phyloP scores from a whole-genome alignment of 2,888 invertebrate species.

The Conops quadrifasciatus region DNA sequence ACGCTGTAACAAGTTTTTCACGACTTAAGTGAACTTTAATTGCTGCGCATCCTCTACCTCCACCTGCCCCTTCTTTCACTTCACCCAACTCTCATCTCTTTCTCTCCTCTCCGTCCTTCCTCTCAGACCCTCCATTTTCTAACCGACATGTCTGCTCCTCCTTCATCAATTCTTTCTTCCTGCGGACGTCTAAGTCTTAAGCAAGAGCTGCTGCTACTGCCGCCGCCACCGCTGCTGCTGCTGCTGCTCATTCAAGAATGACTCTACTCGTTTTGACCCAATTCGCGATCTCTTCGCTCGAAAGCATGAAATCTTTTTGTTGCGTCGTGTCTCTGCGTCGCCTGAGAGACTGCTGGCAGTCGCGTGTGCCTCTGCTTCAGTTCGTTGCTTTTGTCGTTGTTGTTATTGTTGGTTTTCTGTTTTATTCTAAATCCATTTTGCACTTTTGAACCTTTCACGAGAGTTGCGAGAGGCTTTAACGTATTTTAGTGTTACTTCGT shows the following conservation, averaged over 20 bases:
- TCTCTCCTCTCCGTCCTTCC: too few relatives aligned
- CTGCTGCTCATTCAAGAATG: not conserved
- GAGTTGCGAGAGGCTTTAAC: conserved; percentile 26
- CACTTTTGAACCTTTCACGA: conserved; percentile 19
- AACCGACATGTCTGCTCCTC: too few relatives aligned
- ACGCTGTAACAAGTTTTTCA: not conserved
- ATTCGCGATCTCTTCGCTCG: conserved; percentile 11
- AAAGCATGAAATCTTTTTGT: not conserved
- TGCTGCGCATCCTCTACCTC: not conserved
- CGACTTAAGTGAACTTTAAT: conserved; percentile 7
- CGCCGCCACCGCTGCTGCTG: not conserved
- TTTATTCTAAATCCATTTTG: conserved; percentile 2
- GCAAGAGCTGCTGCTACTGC: too few relatives aligned
- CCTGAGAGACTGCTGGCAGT: not conserved
- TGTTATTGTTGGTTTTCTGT: not conserved
- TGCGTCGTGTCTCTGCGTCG: not conserved
- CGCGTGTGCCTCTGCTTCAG: not conserved
- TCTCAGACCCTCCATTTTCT: too few relatives aligned
- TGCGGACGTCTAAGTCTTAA: too few relatives aligned
- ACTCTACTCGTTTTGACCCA: conserved; percentile 21
- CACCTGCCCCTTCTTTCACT: too few relatives aligned
- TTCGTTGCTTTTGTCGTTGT: not conserved
- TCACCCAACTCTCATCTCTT: too few relatives aligned
- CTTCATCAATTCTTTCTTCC: too few relatives aligned
- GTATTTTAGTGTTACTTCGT: conserved; percentile 2